Base-by-base conservation (phyloP, 2,797 vertebrate species). In the Intellagama lesueurii region DNA sequence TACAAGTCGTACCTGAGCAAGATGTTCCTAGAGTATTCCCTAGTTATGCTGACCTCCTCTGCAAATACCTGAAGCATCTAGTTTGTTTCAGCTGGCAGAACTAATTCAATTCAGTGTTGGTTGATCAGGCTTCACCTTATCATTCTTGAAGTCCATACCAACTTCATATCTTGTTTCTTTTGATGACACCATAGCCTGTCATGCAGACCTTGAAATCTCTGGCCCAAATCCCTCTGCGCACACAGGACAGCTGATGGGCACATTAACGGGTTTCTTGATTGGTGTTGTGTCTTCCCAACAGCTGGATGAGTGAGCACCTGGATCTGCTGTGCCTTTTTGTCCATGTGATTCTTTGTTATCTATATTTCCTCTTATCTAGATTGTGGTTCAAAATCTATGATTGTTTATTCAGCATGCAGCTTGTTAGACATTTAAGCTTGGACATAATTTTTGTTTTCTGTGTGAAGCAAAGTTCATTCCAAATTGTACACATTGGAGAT, bases 81-180 rank as follows among this genome's bases (percentile, higher is more conserved):
- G 84, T 2, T 92, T 85, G 52, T 0, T 0, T 90, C 89, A 92
- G 7, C 28, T 19, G 0, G 0, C 1, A 32, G 76, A 24, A 11
- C 35, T 92, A 73, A 94, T 91, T 87, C 88, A 86, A 83, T 93
- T 88, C 83, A 87, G 19, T 8, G n/a, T 69, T 0, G 40, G 68
- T 77, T 92, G 75, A 91, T 90, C 1, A 92, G 47, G 66, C 64
- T 81, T 88, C 80, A 73, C 24, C 28, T 6, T 70, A 4, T 77
- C n/a, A 56, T 85, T 72, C 52, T 87, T 56, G 72, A 86, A 64
- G 56, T 28, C 56, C 17, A 32, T 60, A 0, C 40, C 1, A 9
- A 84, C 12, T 35, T 28, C 40, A 2, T 73, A 79, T 44, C 0
- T 88, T 76, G 44, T 78, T 88, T 77, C 64, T 24, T 22, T 30